phyloP scores from a whole-genome alignment of 2,113 vertebrate species.

The Brevimyrus niger region DNA sequence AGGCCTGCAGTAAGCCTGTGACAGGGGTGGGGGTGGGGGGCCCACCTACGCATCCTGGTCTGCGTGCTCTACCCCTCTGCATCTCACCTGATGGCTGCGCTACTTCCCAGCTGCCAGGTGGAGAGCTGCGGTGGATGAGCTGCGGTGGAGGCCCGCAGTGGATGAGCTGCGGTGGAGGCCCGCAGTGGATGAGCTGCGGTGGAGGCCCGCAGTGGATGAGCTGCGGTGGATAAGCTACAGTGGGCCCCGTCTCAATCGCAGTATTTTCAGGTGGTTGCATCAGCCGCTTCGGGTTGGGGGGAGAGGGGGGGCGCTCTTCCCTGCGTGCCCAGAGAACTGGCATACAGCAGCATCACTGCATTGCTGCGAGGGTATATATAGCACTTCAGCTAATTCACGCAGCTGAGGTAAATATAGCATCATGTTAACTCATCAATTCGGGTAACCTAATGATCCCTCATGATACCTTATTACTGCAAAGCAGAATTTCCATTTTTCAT shows the following conservation, averaged over 20 bases:
- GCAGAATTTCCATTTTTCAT: neutral
- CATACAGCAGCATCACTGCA: neutral
- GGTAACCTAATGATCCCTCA: neutral
- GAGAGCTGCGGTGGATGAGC: conserved; percentile 16
- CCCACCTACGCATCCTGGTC: neutral
- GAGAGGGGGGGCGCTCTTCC: neutral
- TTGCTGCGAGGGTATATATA: conserved; percentile 12
- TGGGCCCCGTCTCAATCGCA: conserved; percentile 15
- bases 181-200: conserved; percentile 6
- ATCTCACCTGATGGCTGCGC: neutral
- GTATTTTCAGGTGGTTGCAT: conserved; percentile 38
- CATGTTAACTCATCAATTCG: neutral
- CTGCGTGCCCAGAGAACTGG: neutral
- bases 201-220: conserved; percentile 20
- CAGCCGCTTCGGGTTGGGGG: conserved; percentile 14
- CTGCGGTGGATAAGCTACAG: conserved; percentile 16
- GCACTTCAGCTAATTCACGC: neutral
- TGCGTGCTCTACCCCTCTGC: neutral
- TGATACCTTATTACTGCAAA: neutral
- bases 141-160: neutral
- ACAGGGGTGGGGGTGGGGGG: neutral
- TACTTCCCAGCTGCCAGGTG: neutral
- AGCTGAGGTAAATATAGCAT: conserved; percentile 6
- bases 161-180: conserved; percentile 17
- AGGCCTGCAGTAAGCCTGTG: neutral